Conservation (phyloP, 92 coral and sea anemone species). For the Bergia sp. region DNA sequence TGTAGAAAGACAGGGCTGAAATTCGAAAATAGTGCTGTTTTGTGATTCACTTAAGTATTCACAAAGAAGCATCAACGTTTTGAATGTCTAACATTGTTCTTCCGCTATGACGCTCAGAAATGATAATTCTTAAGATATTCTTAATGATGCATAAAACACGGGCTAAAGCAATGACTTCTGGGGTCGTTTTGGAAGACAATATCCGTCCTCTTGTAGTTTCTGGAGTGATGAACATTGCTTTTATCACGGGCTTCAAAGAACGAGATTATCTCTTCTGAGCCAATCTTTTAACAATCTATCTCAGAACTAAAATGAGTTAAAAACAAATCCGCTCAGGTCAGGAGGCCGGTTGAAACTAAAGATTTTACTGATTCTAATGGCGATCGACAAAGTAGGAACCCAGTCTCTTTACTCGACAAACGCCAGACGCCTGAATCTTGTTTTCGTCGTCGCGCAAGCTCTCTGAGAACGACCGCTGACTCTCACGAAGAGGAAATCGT, state of each 20-base stretch:
- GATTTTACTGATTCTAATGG: conserved; percentile 22
- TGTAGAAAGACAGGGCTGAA: too few relatives aligned
- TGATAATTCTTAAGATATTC: too few relatives aligned
- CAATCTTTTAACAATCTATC: not conserved
- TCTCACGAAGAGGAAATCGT: conserved; percentile 5
- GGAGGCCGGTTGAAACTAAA: not conserved
- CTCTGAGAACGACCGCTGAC: conserved; percentile 25
- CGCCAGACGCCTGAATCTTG: not conserved
- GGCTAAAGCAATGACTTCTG: not conserved
- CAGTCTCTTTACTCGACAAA: not conserved
- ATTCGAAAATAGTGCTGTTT: too few relatives aligned
- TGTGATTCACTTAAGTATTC: too few relatives aligned
- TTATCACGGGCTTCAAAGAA: not conserved
- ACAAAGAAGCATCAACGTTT: too few relatives aligned
- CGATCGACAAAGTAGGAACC: not conserved
- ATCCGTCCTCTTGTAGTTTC: not conserved
- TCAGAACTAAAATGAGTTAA: not conserved
- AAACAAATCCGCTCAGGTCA: not conserved
- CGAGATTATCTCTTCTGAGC: too few relatives aligned
- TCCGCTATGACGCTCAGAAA: too few relatives aligned
- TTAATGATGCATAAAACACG: too few relatives aligned
- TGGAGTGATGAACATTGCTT: not conserved
- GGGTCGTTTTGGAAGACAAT: not conserved
- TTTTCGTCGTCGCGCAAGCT: not conserved
- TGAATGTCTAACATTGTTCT: too few relatives aligned